Conservation (phyloP, 1,140 invertebrate genomes). For the Bradysia coprophila region DNA sequence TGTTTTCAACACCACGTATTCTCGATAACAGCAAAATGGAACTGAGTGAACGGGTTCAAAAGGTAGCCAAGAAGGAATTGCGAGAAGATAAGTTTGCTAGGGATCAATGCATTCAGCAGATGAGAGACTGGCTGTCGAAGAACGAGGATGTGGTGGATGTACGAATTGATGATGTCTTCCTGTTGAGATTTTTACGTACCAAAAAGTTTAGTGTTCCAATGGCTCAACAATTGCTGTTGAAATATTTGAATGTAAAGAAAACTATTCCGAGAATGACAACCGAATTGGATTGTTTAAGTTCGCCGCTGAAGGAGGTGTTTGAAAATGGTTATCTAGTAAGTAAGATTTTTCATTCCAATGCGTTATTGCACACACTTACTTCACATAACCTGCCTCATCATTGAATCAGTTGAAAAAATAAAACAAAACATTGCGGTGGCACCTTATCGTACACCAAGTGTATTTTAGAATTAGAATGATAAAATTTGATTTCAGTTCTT, state of each 20-base stretch:
- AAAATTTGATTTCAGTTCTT: too few relatives aligned
- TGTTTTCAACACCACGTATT: too few relatives aligned
- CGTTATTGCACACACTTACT: too few relatives aligned
- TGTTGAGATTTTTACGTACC: constrained; percentile 53
- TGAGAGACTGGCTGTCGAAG: constrained; percentile 46
- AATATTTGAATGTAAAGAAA: constrained; percentile 55
- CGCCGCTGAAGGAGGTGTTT: constrained; percentile 38
- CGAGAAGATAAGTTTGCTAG: constrained; percentile 38
- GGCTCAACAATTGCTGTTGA: constrained; percentile 57
- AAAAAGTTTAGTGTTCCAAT: constrained; percentile 65
- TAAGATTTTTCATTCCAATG: too few relatives aligned
- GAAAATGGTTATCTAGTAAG: constrained; percentile 42
- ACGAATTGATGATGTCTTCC: constrained; percentile 49
- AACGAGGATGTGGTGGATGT: constrained; percentile 45
- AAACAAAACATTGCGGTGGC: too few relatives aligned
- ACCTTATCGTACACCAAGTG: too few relatives aligned
- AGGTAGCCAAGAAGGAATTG: constrained; percentile 38
- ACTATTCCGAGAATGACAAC: constrained; percentile 39
- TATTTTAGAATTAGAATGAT: too few relatives aligned
- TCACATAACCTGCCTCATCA: too few relatives aligned
- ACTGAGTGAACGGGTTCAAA: constrained; percentile 24
- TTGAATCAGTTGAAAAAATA: too few relatives aligned
- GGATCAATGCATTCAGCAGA: constrained; percentile 36
- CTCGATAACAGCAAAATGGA: constrained; percentile 10
- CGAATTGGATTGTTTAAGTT: constrained; percentile 42